A percentile compares a stretch with the other conserved stretches of the same genome.
phyloP scores from a whole-genome alignment of 2,113 vertebrate species.

The Daboia siamensis region DNA sequence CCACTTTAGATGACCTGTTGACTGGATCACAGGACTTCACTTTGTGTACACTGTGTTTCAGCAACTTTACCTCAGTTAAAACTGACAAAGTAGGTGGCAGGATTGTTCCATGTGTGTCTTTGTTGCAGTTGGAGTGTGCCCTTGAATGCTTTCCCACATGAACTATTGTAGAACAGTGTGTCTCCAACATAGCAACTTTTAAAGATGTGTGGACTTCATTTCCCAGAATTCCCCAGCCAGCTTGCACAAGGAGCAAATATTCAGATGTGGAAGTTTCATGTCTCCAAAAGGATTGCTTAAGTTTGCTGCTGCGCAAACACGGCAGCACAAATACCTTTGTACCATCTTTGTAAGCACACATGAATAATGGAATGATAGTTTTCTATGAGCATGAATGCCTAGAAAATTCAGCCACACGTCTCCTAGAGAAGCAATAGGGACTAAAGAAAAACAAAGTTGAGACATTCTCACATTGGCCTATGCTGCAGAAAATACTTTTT shows the following conservation, averaged over 20 bases:
- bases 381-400: neutral
- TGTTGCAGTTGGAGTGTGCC: neutral
- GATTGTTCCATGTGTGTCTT: neutral
- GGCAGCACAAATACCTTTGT: neutral
- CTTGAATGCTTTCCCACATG: neutral
- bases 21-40: neutral
- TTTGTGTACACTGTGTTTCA: neutral
- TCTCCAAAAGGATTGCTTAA: neutral
- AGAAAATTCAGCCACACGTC: neutral
- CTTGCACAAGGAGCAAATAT: neutral
- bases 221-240: neutral
- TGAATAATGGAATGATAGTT: neutral
- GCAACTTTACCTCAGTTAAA: neutral
- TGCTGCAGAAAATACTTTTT: neutral
- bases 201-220: neutral
- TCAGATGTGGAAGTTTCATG: neutral
- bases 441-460: neutral
- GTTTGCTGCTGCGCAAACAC: neutral
- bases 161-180: neutral
- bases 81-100: neutral
- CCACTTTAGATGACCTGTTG: neutral
- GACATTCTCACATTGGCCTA: neutral
- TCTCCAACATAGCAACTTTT: neutral
- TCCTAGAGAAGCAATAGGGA: neutral
- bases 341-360: rapidly evolving